phyloP scores from a whole-genome alignment of 2,797 vertebrate genomes.

The Rhinophrynus dorsalis region DNA sequence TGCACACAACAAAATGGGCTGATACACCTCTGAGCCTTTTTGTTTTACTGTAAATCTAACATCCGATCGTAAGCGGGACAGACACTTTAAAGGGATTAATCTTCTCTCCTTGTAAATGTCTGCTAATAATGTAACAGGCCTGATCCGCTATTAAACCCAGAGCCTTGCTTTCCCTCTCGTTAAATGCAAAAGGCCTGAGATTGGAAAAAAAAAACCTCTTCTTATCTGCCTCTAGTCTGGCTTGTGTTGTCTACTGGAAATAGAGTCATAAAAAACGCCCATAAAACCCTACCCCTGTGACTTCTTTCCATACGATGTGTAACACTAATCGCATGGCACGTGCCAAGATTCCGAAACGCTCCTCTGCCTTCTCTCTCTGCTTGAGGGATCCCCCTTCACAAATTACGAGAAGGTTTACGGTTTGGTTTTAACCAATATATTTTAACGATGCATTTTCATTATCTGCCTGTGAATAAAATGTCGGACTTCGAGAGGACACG shows the following conservation, averaged over 20 bases:
- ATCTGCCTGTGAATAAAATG: constrained; percentile 27
- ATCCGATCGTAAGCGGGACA: too few relatives aligned
- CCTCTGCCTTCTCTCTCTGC: background rate
- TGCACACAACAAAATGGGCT: too few relatives aligned
- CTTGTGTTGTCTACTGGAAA: constrained; percentile 35
- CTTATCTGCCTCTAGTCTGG: constrained; percentile 47
- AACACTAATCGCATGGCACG: constrained; percentile 44
- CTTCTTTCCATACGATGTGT: constrained; percentile 40
- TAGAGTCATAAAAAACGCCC: constrained; percentile 34
- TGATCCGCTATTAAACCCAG: constrained; percentile 27
- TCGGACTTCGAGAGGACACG: too few relatives aligned
- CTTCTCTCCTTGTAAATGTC: constrained; percentile 39
- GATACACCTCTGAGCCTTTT: too few relatives aligned
- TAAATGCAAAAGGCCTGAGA: constrained; percentile 11
- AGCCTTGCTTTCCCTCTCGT: constrained; percentile 18
- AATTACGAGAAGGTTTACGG: constrained; percentile 15
- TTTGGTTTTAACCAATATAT: constrained; percentile 25
- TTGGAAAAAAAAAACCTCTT: too few relatives aligned
- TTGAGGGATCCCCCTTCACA: constrained; percentile 2
- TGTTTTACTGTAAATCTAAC: too few relatives aligned
- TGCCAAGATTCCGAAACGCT: background rate
- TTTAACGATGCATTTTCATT: constrained; percentile 34
- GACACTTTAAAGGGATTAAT: constrained; percentile 21
- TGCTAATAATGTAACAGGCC: constrained; percentile 21
- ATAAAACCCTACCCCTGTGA: constrained; percentile 34